phyloP scores from a whole-genome alignment of 2,888 invertebrate species.

The Notodonta dromedarius region DNA sequence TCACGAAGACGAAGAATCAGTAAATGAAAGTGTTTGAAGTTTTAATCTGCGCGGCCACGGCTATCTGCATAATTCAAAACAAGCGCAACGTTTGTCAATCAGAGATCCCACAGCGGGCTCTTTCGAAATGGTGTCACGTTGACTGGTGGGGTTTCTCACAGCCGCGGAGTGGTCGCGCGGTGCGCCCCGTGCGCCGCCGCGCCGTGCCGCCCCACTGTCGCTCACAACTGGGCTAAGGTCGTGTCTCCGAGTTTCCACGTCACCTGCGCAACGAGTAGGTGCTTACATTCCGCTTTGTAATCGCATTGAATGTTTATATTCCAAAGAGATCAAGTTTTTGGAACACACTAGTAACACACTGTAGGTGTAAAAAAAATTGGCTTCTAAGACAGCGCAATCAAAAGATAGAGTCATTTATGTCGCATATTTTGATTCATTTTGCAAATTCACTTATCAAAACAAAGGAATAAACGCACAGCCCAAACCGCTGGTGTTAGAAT shows the following conservation, averaged over 20 bases:
- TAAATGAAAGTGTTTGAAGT: background rate
- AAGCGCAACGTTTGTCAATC: slow-evolving; percentile 34
- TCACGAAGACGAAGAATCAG: background rate
- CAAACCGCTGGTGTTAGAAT: no score
- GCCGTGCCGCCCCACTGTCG: slow-evolving; percentile 41
- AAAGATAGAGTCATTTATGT: no score
- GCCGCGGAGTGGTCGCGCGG: slow-evolving; percentile 27
- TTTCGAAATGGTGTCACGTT: slow-evolving; percentile 40
- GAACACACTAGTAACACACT: no score
- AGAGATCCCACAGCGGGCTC: slow-evolving; percentile 26
- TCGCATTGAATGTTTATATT: background rate
- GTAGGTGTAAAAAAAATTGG: no score
- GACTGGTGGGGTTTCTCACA: slow-evolving; percentile 36
- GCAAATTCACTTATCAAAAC: no score
- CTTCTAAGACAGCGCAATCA: no score
- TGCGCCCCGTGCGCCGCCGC: slow-evolving; percentile 8
- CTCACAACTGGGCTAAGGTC: slow-evolving; percentile 75
- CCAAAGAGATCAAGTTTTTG: background rate
- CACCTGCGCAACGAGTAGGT: slow-evolving; percentile 35
- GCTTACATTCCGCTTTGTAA: background rate
- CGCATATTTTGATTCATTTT: no score
- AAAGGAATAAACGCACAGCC: no score
- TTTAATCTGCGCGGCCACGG: background rate
- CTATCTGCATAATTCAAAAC: slow-evolving; percentile 22
- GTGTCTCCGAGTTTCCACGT: slow-evolving; percentile 67